Conservation (phyloP, 1,140 invertebrate genomes). For the Pristionchus pacificus region DNA sequence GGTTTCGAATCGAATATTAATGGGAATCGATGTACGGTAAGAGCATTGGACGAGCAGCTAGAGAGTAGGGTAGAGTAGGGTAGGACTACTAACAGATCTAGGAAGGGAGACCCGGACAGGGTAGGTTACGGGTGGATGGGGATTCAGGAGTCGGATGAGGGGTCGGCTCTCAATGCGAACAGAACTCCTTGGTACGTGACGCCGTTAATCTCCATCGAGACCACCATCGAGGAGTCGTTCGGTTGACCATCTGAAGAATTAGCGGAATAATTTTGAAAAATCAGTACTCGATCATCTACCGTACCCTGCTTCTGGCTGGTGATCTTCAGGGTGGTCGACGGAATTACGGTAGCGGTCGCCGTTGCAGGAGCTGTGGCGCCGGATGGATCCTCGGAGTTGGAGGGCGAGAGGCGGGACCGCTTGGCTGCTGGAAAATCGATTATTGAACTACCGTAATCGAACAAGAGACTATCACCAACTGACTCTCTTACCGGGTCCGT, state of each 20-base stretch:
- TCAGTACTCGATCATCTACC: too few relatives aligned
- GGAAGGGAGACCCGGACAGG: too few relatives aligned
- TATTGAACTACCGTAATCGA: neutral
- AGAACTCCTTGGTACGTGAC: slow-evolving; percentile 60
- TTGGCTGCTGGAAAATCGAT: slow-evolving; percentile 14
- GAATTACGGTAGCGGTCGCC: neutral
- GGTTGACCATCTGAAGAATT: slow-evolving; percentile 67
- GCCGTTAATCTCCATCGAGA: slow-evolving; percentile 93
- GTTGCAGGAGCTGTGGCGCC: neutral
- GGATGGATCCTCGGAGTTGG: neutral
- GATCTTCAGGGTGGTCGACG: slow-evolving; percentile 10
- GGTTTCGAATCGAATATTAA: too few relatives aligned
- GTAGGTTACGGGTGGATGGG: too few relatives aligned
- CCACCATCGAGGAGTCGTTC: slow-evolving; percentile 69
- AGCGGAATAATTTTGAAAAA: slow-evolving; percentile 1
- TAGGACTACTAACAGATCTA: too few relatives aligned
- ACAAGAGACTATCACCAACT: neutral
- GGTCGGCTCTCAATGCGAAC: too few relatives aligned
- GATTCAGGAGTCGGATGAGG: too few relatives aligned
- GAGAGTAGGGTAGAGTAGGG: too few relatives aligned
- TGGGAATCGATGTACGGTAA: too few relatives aligned
- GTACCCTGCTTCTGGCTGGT: slow-evolving; percentile 6
- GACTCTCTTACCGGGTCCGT: neutral
- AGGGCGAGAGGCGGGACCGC: slow-evolving; percentile 9
- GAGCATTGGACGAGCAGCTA: too few relatives aligned